These are phyloP conservation scores for Sebastes hubbsi DNA, from an alignment of 2,797 vertebrate species.

Conservation along the genomic window DNA sequence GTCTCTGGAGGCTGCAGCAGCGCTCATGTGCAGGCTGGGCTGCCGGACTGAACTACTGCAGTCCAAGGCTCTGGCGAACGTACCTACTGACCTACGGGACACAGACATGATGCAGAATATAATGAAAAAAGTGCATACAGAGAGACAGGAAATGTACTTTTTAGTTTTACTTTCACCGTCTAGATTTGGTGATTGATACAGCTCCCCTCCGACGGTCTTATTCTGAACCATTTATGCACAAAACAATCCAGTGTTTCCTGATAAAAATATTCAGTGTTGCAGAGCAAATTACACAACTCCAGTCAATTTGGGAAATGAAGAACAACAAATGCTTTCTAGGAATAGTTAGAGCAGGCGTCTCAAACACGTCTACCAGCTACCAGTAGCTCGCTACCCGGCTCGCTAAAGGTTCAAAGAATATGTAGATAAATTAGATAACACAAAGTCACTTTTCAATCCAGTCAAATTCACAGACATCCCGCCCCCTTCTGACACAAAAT, in stretches of 20 bases:
- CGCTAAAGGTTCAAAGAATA: neutral
- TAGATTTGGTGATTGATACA: neutral
- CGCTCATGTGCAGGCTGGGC: constrained; percentile 98
- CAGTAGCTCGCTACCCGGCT: neutral
- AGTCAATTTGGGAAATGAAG: neutral
- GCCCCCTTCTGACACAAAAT: neutral
- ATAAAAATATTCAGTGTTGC: constrained; percentile 28
- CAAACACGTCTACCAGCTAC: neutral
- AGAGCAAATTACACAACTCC: neutral
- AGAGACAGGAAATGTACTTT: neutral
- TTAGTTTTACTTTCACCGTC: neutral
- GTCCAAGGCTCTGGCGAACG: constrained; percentile 94
- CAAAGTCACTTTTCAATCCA: neutral
- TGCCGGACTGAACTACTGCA: constrained; percentile 98
- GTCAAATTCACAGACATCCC: neutral
- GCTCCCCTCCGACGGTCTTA: neutral
- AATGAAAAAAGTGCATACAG: neutral
- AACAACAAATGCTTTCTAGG: neutral
- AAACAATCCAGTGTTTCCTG: constrained; percentile 1
- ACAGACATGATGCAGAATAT: neutral
- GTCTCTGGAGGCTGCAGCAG: constrained; percentile 91
- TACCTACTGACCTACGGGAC: constrained; percentile 90
- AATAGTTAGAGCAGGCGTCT: neutral
- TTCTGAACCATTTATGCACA: neutral
- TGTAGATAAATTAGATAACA: neutral